phyloP scores from a whole-genome alignment of 2,888 invertebrate genomes.

The Aproaerema taeniolella region DNA sequence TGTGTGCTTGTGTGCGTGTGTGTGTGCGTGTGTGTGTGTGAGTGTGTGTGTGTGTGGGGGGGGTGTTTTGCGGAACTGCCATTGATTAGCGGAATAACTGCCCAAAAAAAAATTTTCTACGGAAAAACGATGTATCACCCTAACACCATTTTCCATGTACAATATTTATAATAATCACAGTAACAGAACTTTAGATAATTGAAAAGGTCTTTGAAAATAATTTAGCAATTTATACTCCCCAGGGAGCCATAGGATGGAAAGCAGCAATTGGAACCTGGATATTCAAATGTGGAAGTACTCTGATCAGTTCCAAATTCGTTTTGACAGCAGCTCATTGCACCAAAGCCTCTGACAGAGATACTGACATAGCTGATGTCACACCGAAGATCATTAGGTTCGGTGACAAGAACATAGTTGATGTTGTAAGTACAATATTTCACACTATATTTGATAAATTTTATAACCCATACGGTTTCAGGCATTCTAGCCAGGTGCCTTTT shows the following conservation, averaged over 20 bases:
- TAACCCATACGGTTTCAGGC: too few relatives aligned
- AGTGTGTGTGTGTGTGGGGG: too few relatives aligned
- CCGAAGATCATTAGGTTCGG: slow-evolving; percentile 49
- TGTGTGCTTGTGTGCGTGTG: too few relatives aligned
- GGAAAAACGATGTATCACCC: too few relatives aligned
- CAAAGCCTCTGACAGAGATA: slow-evolving; percentile 30
- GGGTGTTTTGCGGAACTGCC: too few relatives aligned
- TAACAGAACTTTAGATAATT: neutral
- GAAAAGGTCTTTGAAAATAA: too few relatives aligned
- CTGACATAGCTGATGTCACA: slow-evolving; percentile 29
- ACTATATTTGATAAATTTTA: slow-evolving; percentile 1
- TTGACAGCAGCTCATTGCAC: slow-evolving; percentile 84
- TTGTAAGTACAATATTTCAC: neutral
- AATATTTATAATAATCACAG: too few relatives aligned
- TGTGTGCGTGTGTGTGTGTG: too few relatives aligned
- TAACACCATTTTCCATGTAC: too few relatives aligned
- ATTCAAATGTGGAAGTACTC: slow-evolving; percentile 79
- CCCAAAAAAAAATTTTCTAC: too few relatives aligned
- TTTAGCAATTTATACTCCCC: slow-evolving; percentile 3
- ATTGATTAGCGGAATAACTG: too few relatives aligned
- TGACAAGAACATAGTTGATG: slow-evolving; percentile 32
- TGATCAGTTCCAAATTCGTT: slow-evolving; percentile 80
- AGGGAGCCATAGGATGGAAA: slow-evolving; percentile 55
- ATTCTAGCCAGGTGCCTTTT: too few relatives aligned
- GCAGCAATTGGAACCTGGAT: slow-evolving; percentile 35